Evolutionary conservation across 1,140 invertebrate species (phyloP).

Genomic region (Drosophila dunni): DNA sequence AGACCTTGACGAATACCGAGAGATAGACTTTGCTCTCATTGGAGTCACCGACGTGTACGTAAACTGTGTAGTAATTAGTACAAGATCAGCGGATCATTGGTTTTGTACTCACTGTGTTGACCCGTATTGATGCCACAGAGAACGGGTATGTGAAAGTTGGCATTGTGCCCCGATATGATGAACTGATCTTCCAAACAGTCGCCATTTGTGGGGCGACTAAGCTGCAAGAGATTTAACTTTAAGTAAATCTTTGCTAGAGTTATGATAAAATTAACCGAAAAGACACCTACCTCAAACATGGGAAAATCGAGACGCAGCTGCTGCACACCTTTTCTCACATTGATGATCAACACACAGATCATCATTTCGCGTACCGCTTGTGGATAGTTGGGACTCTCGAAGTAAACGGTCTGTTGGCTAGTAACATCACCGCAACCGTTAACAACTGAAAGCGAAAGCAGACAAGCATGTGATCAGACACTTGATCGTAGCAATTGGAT

Average conservation of each 20-base stretch:
- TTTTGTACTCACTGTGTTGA: slow-evolving; percentile 88
- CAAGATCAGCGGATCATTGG: background rate
- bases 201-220: slow-evolving; percentile 88
- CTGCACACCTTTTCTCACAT: slow-evolving; percentile 87
- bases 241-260: background rate
- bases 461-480: background rate
- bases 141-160: slow-evolving; percentile 88
- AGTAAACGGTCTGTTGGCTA: slow-evolving; percentile 86
- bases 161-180: slow-evolving; percentile 89
- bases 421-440: slow-evolving; percentile 86
- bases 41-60: slow-evolving; percentile 88
- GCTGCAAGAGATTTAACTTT: slow-evolving; percentile 79
- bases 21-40: slow-evolving; percentile 87
- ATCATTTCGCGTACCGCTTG: slow-evolving; percentile 72
- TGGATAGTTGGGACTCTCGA: slow-evolving; percentile 87
- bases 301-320: slow-evolving; percentile 90
- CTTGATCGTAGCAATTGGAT: slow-evolving; percentile 2
- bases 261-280: no score
- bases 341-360: slow-evolving; percentile 87
- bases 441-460: slow-evolving; percentile 84
- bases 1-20: slow-evolving; percentile 87
- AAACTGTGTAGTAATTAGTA: slow-evolving; percentile 85
- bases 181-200: slow-evolving; percentile 89
- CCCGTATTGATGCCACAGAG: slow-evolving; percentile 91
- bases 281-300: slow-evolving; percentile 90